Base-by-base conservation (phyloP, 2,888 invertebrate species). In the Phortica magna region DNA sequence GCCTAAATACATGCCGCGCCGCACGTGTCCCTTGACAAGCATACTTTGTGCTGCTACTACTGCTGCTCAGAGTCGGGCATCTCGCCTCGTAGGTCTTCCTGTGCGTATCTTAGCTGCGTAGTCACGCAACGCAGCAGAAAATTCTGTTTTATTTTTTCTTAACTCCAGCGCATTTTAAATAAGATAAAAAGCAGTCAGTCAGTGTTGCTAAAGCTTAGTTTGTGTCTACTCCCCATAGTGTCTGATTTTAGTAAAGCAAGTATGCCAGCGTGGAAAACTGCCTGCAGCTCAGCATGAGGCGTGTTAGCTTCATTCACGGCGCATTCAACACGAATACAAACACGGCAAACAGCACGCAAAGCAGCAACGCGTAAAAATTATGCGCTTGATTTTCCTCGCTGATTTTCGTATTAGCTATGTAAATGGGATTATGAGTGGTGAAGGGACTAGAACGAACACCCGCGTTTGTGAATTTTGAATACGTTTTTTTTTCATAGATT, bases 371-470 rank as follows among this genome's bases (percentile, higher is more conserved):
- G 17, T 22, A 19, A 61, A 61, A 61, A 61, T 61, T 17, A 61
- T 61, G 22, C 19, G 9, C 22, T 10, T 61, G 61, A 61, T 19
- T 61, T 22, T 61, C 1, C 22, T 61, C 61, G 61, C 61, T 61
- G 61, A 61, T 61, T 61, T 61, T n/a, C 61, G 61, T 61, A 61
- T 61, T 61, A 61, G 61, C 22, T 61, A 61, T 61, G 61, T 61
- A 61, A 61, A 61, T 22, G 17, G 17, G 31, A 9, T 61, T 17
- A 19, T 61, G 22, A 17, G 17, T 61, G 48, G 48, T 48, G 7
- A 12, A 48, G 48, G 7, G 48, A 31, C 31, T 31, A 31, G 31
- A 1, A 31, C 31, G 31, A 4, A 4, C 10, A 7, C 48, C 14
- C 14, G 48, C 48, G 14, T 48, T 48, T 48, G 9, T 48, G 9